Conservation (phyloP, 2,797 vertebrate species). For the Aselliscus stoliczkanus region DNA sequence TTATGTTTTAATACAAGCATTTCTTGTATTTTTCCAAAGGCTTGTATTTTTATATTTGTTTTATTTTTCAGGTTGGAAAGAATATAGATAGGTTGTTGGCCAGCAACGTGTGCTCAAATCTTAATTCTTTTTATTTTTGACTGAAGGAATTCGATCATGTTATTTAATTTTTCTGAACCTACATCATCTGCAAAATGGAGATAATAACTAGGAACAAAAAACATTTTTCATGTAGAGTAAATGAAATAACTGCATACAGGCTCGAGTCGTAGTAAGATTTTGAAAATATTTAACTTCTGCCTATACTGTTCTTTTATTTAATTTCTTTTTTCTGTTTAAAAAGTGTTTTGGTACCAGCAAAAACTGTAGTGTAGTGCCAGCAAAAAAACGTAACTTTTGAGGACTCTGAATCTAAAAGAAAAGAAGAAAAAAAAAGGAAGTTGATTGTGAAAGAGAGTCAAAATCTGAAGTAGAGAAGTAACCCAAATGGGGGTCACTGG, state of each 20-base stretch:
- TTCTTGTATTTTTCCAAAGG: not conserved
- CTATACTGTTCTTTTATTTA: not conserved
- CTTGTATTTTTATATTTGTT: not conserved
- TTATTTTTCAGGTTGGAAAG: not conserved
- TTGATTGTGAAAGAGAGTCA: not conserved
- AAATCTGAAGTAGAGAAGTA: not conserved
- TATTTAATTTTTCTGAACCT: not conserved
- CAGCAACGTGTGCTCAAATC: not conserved
- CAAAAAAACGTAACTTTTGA: not conserved
- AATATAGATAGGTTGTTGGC: not conserved
- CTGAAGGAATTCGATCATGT: not conserved
- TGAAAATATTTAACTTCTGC: not conserved
- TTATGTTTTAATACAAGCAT: not conserved
- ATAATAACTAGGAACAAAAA: not conserved
- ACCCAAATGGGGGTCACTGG: not conserved
- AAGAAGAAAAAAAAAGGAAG: not conserved
- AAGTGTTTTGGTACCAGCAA: not conserved
- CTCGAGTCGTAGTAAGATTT: not conserved
- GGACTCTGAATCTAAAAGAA: not conserved
- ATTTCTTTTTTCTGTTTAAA: not conserved
- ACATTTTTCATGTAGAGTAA: not conserved
- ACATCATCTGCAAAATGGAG: not conserved
- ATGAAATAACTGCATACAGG: not conserved
- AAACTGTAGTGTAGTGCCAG: not conserved
- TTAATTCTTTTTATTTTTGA: not conserved